Evolutionary conservation across 2,113 vertebrate species (phyloP), one percentile per base, ranked within the genome.

Genomic region (Chelonoidis abingdonii): DNA sequence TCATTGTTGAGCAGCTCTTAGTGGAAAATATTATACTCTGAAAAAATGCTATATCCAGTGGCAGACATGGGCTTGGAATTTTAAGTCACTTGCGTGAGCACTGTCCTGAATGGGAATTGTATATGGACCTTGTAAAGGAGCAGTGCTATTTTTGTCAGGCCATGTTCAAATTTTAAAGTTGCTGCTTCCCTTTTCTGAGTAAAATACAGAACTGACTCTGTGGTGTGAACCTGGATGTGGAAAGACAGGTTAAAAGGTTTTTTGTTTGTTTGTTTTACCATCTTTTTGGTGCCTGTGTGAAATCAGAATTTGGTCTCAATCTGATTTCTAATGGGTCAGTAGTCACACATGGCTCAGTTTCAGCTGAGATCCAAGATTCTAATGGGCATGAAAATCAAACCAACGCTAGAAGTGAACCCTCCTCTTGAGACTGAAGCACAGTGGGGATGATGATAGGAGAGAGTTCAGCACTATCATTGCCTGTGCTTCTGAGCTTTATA

Each of bases 181-280:
- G 29, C 52, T 84, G 31, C 24, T 44, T n/a, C 65, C 17, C 14
- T 78, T 83, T 54, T 81, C 69, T 49, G 25, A 86, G 1, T 1
- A 4, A 78, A 92, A 8, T 19, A 1, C 0, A 0, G 1, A 14
- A 1, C 22, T 78, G 50, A 17, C 54, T 17, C 83, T 0, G 9
- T 90, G 8, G 17, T 13, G 38, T 49, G 41, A 85, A 41, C 44
- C 29, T 17, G 65, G 7, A 41, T 41, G 50, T n/a, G 65, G 8
- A 81, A 38, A 31, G 69, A 1, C 65, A 53, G 62, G 57, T 54
- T n/a, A 38, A 21, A 9, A 69, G 31, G 16, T 44, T 41, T 41
- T 41, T 41, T 41, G 41, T 41, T 44, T 44, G 44, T 7, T 69
- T 35, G 19, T n/a, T 69, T 14, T n/a, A 19, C 35, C 5, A 8